Evolutionary conservation across 2,888 invertebrate genomes (phyloP), one percentile per base, ranked within the genome.

Genomic region (Limulus polyphemus): DNA sequence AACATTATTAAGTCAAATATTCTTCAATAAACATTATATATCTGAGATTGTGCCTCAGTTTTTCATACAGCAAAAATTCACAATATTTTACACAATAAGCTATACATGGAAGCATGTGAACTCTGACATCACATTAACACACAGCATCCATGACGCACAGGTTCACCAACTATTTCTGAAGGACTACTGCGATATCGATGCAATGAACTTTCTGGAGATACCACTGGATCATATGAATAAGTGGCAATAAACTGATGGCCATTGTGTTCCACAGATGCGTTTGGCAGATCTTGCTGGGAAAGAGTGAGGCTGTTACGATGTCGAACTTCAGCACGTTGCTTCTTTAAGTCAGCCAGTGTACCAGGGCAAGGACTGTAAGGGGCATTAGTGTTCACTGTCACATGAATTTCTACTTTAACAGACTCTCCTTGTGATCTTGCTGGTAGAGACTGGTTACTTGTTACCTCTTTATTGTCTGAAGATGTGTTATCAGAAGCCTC

Each of bases 301-400:
- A 61, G 61, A 13, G 62, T 63, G 16, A 67, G 55, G 58, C 68
- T 68, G 49, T 63, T 67, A 17, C 69, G 61, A 52, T 68, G 66
- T 57, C 70, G 54, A 60, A 68, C 57, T 47, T 73, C 74, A 13
- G 73, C 69, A 13, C 94, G 82, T 75, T 93, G 91, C 77, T 92
- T 92, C 79, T 95, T 95, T 76, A 94, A 80, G 78, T 94, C 93
- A 60, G 93, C 87, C 71, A 95, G 81, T 58, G 93, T 93, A 71
- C 70, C 71, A 47, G 85, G 84, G 75, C 85, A 86, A 75, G 89
- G 90, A 63, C 84, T 83, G 76, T 88, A 87, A 76, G 88, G 88
- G 76, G 71, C 55, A 71, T 71, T 73, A 70, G 74, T 58, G 74
- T 74, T 73, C 32, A 72, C 71, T 32, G 71, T 69, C 10, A 75